Conservation (phyloP, 2,888 invertebrate species). For the Melanophora roralis region DNA sequence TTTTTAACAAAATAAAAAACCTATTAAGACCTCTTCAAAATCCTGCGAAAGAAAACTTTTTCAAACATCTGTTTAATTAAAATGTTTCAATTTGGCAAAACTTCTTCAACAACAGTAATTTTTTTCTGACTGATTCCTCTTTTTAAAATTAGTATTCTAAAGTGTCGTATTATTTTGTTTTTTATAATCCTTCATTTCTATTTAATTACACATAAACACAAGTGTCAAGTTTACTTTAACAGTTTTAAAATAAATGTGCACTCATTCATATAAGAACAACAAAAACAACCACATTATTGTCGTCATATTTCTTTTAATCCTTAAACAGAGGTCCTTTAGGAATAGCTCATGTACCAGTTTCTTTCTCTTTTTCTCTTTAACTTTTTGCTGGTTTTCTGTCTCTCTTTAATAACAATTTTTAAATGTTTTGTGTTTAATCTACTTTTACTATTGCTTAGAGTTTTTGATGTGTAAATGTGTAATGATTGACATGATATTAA, state of each 20-base stretch:
- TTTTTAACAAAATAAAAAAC: too few relatives aligned
- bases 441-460: slow-evolving; percentile 20
- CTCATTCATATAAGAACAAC: slow-evolving; percentile 12
- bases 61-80: too few relatives aligned
- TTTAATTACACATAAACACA: slow-evolving; percentile 29
- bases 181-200: not conserved
- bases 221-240: slow-evolving; percentile 39
- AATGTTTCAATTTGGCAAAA: too few relatives aligned
- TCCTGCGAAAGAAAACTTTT: too few relatives aligned
- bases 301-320: slow-evolving; percentile 40
- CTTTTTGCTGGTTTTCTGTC: not conserved
- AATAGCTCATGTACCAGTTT: not conserved
- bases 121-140: not conserved
- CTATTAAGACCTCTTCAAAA: too few relatives aligned
- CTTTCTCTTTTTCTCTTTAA: not conserved
- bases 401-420: not conserved
- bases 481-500: slow-evolving; percentile 60
- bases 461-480: slow-evolving; percentile 53
- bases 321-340: slow-evolving; percentile 31
- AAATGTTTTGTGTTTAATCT: slow-evolving; percentile 22
- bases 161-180: not conserved
- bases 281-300: not conserved
- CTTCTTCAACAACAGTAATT: too few relatives aligned
- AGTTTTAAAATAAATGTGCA: slow-evolving; percentile 10
- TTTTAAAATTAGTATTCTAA: slow-evolving; percentile 9